phyloP scores from a whole-genome alignment of 64 coral and sea anemone genomes.

The Montipora capricornis region DNA sequence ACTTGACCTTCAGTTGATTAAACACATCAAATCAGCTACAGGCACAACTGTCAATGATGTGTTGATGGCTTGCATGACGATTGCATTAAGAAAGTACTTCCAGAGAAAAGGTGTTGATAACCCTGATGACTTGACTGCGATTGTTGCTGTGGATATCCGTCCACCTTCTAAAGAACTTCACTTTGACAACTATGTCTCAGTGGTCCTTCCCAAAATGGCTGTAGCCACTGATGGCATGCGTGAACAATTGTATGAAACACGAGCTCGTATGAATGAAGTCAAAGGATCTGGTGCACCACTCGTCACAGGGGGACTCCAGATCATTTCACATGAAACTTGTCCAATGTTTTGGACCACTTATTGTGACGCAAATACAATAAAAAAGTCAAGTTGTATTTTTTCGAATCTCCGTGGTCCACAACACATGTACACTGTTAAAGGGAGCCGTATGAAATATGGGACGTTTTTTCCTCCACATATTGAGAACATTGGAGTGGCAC shows the following conservation, averaged over 20 bases:
- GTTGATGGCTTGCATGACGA: constrained; percentile 76
- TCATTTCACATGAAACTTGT: constrained; percentile 56
- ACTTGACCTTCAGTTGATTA: constrained; percentile 73
- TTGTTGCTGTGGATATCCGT: constrained; percentile 89
- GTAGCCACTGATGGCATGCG: constrained; percentile 44
- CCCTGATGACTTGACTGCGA: constrained; percentile 76
- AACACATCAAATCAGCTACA: constrained; percentile 81
- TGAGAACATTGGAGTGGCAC: constrained; percentile 72
- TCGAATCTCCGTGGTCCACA: constrained; percentile 94
- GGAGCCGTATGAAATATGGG: constrained; percentile 45
- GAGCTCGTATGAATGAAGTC: constrained; percentile 67
- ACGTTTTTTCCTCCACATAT: constrained; percentile 90
- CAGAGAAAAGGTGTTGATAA: constrained; percentile 70
- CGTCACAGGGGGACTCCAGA: constrained; percentile 37
- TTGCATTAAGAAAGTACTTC: constrained; percentile 83
- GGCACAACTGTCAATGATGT: constrained; percentile 96
- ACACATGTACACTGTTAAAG: constrained; percentile 35
- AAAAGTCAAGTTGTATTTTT: constrained; percentile 82
- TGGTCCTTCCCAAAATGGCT: constrained; percentile 79
- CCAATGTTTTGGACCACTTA: constrained; percentile 67
- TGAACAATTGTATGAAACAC: constrained; percentile 71
- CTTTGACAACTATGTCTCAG: constrained; percentile 84
- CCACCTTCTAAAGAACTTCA: constrained; percentile 21
- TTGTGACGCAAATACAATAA: background rate
- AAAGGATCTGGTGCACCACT: constrained; percentile 90